Conservation (phyloP, 2,113 vertebrate genomes). For the Mobula hypostoma region DNA sequence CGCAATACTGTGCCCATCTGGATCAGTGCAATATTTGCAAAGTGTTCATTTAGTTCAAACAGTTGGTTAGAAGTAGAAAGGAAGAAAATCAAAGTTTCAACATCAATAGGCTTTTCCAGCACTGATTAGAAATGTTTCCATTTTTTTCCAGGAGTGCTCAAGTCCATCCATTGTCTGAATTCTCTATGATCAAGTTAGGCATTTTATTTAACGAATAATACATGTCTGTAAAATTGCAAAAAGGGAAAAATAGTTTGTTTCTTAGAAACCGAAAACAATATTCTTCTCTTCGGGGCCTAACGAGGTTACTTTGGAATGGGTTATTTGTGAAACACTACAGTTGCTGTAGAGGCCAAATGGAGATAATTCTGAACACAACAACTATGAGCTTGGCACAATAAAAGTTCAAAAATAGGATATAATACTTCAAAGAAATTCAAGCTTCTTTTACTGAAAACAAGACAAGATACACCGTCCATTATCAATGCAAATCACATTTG, state of each 20-base stretch:
- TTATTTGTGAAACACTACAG: background rate
- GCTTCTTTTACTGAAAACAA: background rate
- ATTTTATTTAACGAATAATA: background rate
- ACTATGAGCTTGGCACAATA: background rate
- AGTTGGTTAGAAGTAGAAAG: too few relatives aligned
- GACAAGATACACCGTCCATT: background rate
- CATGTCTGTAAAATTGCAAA: conserved; percentile 28
- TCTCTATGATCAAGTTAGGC: background rate
- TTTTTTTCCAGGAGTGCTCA: background rate
- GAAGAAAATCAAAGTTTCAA: background rate
- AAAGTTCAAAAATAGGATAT: background rate
- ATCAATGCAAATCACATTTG: background rate
- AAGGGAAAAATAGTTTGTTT: background rate
- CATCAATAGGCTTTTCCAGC: background rate
- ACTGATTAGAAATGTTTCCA: background rate
- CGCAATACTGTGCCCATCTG: background rate
- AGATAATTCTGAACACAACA: background rate
- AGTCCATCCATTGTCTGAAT: background rate
- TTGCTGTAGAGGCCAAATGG: background rate
- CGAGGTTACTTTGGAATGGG: background rate
- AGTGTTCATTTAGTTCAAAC: background rate
- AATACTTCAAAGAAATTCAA: background rate
- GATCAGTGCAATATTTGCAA: background rate
- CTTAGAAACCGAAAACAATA: conserved; percentile 17
- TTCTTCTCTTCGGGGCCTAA: background rate